Evolutionary conservation across 1,140 invertebrate genomes (phyloP).

Genomic region (Aphidius gifuensis): DNA sequence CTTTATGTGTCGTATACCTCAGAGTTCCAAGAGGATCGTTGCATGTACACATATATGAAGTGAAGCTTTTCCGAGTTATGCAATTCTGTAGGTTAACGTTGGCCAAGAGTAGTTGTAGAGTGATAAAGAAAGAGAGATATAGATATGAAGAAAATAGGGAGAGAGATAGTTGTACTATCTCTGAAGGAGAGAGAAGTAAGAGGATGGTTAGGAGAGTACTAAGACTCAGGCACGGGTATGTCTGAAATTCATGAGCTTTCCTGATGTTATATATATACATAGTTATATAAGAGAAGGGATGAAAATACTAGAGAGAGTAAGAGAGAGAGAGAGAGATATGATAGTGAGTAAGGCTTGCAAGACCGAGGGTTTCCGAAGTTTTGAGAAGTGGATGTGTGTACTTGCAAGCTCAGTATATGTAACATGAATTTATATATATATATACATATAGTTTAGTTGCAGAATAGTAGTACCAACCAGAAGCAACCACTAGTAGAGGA

Average conservation of each 20-base stretch:
- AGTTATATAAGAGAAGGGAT: too few species aligned
- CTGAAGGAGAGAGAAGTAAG: too few species aligned
- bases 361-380: slow-evolving; percentile 16
- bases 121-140: slow-evolving; percentile 11
- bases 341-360: slow-evolving; percentile 19
- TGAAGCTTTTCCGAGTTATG: slow-evolving; percentile 25
- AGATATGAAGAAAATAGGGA: neutral
- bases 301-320: too few species aligned
- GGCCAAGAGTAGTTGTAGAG: slow-evolving; percentile 7
- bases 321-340: too few species aligned
- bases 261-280: too few species aligned
- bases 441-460: neutral
- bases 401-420: neutral
- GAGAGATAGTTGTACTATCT: too few species aligned
- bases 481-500: neutral
- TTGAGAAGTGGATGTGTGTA: neutral
- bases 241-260: slow-evolving; percentile 41
- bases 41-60: slow-evolving; percentile 1
- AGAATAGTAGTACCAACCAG: neutral
- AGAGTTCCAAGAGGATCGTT: too few species aligned
- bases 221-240: slow-evolving; percentile 24
- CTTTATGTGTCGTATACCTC: too few species aligned
- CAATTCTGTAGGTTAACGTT: slow-evolving; percentile 26
- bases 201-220: slow-evolving; percentile 10
- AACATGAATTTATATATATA: neutral